These are phyloP conservation scores for Silurus lanzhouensis DNA, from an alignment of 2,797 vertebrate species.

Conservation along the genomic window DNA sequence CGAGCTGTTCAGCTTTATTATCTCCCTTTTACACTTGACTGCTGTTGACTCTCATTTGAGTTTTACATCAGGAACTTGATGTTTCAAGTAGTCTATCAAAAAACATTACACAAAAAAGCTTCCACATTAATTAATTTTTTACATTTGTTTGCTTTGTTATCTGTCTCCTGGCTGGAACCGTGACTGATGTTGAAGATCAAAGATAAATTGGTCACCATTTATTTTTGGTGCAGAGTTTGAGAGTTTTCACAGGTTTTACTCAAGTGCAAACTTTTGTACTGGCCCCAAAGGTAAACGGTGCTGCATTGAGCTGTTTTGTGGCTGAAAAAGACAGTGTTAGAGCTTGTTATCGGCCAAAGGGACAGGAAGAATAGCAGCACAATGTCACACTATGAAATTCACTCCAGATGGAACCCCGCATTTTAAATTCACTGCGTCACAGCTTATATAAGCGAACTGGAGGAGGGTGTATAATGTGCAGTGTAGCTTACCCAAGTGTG, in stretches of 20 bases:
- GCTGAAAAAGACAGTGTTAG: conserved; percentile 20
- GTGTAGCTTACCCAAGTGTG: conserved; percentile 10
- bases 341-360: not conserved
- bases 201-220: not conserved
- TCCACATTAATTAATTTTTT: not conserved
- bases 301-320: conserved; percentile 36
- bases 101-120: not conserved
- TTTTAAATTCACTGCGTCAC: conserved; percentile 22
- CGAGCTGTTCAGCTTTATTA: not conserved
- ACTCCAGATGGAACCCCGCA: conserved; percentile 38
- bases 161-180: not conserved
- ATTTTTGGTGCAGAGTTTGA: not conserved
- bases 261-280: not conserved
- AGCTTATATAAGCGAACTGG: conserved; percentile 30
- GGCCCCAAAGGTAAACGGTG: conserved; percentile 19
- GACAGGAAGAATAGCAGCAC: conserved; percentile 21
- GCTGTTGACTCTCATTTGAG: not conserved
- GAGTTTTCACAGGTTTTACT: not conserved
- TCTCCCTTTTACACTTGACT: not conserved
- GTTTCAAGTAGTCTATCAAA: not conserved
- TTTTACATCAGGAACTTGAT: not conserved
- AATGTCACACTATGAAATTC: conserved; percentile 21
- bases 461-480: conserved; percentile 14
- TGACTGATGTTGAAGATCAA: not conserved
- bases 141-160: not conserved